Conservation (phyloP, 2,113 vertebrate genomes). For the Nesogale talazaci region DNA sequence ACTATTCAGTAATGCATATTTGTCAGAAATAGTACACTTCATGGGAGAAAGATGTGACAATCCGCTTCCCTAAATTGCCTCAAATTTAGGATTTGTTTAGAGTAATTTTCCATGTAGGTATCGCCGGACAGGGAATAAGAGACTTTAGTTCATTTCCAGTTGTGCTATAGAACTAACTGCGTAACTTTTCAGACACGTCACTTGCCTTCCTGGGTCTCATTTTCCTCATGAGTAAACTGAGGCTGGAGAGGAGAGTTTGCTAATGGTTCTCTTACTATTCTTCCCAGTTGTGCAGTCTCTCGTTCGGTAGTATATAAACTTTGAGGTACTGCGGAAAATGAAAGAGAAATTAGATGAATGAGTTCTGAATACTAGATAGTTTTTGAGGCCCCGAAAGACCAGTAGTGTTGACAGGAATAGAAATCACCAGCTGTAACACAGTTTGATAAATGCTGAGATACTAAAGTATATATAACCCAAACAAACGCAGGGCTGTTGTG, state of each 20-base stretch:
- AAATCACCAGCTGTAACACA: neutral
- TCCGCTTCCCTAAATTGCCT: neutral
- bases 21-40: neutral
- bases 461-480: neutral
- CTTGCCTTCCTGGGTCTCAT: neutral
- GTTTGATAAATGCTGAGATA: constrained; percentile 33
- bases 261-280: neutral
- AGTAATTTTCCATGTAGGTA: neutral
- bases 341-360: neutral
- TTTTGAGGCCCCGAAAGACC: neutral
- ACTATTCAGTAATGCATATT: constrained; percentile 9
- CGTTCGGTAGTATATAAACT: neutral
- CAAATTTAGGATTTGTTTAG: constrained; percentile 33
- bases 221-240: constrained; percentile 64
- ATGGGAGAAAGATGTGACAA: neutral
- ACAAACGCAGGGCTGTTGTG: no score
- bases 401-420: neutral
- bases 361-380: neutral
- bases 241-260: neutral
- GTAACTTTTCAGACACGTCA: neutral
- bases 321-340: neutral
- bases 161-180: constrained; percentile 24
- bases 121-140: constrained; percentile 24
- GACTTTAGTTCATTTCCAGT: constrained; percentile 28
- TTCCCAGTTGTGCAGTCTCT: constrained; percentile 13